phyloP scores from a whole-genome alignment of 2,113 vertebrate species.

The Rynchops niger region DNA sequence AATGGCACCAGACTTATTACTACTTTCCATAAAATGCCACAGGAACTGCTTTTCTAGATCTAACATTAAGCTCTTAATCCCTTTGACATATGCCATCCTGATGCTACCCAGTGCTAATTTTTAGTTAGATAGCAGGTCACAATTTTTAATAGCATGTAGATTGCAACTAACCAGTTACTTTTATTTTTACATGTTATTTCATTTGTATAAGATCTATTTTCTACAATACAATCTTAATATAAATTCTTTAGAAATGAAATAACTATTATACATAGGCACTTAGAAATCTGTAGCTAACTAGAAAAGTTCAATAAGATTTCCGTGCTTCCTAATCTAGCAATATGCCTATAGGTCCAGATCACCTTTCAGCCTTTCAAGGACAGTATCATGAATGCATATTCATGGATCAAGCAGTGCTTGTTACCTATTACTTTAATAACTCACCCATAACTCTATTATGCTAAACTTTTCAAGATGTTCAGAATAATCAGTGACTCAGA shows the following conservation, averaged over 20 bases:
- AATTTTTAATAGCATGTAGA: neutral
- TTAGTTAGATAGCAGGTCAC: neutral
- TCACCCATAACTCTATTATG: neutral
- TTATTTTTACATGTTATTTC: neutral
- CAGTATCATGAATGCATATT: neutral
- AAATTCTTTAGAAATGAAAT: neutral
- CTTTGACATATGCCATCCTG: neutral
- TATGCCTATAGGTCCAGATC: neutral
- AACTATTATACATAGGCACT: neutral
- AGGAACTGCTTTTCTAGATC: neutral
- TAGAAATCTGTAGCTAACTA: neutral
- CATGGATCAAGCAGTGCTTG: neutral
- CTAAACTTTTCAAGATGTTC: neutral
- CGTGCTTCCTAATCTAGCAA: neutral
- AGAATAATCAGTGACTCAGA: neutral
- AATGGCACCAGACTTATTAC: neutral
- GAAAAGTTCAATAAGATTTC: neutral
- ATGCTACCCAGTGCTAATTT: neutral
- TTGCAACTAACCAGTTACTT: neutral
- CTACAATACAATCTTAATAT: neutral
- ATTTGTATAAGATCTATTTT: neutral
- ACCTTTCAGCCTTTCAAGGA: neutral
- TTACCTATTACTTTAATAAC: neutral
- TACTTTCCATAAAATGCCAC: neutral
- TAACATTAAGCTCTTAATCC: neutral